Percentiles rank a stretch among this genome's conserved stretches.
phyloP scores from a whole-genome alignment of 2,797 vertebrate genomes.

The Aulostomus chinensis region DNA sequence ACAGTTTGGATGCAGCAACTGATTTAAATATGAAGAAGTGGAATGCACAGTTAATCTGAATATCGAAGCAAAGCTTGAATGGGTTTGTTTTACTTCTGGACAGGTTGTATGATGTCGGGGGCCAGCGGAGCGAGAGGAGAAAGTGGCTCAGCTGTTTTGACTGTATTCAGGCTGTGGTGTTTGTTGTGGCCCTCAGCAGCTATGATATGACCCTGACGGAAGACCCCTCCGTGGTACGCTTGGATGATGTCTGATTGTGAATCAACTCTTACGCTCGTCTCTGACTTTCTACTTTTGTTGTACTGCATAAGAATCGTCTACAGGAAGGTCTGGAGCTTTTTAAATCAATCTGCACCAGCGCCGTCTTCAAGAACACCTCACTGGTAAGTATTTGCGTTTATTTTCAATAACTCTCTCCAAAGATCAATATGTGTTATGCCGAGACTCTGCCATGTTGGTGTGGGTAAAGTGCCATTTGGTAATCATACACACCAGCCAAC shows the following conservation, averaged over 20 bases:
- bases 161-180: conserved; percentile 70
- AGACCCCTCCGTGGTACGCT: conserved; percentile 55
- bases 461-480: background rate
- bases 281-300: background rate
- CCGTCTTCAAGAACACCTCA: conserved; percentile 57
- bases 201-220: conserved; percentile 67
- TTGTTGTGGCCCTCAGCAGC: conserved; percentile 76
- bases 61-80: too few species aligned
- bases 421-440: too few species aligned
- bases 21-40: too few species aligned
- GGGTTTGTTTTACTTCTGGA: background rate
- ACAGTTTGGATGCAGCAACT: too few species aligned
- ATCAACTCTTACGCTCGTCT: too few species aligned
- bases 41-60: too few species aligned
- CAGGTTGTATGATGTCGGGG: conserved; percentile 80
- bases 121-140: conserved; percentile 68
- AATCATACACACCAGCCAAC: conserved; percentile 9
- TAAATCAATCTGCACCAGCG: conserved; percentile 61
- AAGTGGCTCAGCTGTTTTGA: conserved; percentile 83
- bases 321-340: conserved; percentile 74
- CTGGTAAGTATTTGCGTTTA: conserved; percentile 59
- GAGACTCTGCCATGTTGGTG: too few species aligned
- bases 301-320: conserved; percentile 58
- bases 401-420: background rate
- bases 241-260: background rate